These are phyloP conservation scores for Lochmaea capreae DNA, from an alignment of 2,888 invertebrate species.

Conservation along the genomic window DNA sequence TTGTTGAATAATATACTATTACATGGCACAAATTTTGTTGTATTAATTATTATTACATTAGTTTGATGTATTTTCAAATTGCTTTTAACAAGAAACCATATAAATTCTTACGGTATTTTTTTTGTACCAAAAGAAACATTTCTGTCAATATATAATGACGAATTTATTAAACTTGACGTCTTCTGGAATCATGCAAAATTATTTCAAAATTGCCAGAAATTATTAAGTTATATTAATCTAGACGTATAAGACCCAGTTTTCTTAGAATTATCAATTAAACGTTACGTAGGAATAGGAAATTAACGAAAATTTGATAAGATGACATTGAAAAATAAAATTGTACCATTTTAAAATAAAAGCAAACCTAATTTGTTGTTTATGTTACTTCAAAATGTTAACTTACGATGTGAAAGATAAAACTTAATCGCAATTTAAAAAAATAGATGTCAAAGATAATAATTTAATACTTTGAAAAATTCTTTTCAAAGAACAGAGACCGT, in stretches of 20 bases:
- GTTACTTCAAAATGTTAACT: neutral
- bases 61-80: too few species aligned
- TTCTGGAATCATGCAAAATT: neutral
- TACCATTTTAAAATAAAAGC: neutral
- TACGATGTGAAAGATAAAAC: neutral
- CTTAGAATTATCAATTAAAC: conserved; percentile 5
- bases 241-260: conserved; percentile 1
- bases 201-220: neutral
- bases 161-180: neutral
- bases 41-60: too few species aligned
- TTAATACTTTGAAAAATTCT: too few species aligned
- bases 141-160: too few species aligned
- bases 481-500: too few species aligned
- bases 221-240: neutral
- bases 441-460: too few species aligned
- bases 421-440: neutral
- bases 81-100: too few species aligned
- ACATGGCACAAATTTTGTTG: too few species aligned
- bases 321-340: neutral
- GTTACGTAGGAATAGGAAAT: conserved; percentile 13
- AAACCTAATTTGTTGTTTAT: neutral
- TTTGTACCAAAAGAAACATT: too few species aligned
- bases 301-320: conserved; percentile 2
- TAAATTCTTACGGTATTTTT: too few species aligned
- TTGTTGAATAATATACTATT: too few species aligned